These are phyloP conservation scores for Abscondita cerata DNA, from an alignment of 2,888 invertebrate genomes.

Conservation along the genomic window DNA sequence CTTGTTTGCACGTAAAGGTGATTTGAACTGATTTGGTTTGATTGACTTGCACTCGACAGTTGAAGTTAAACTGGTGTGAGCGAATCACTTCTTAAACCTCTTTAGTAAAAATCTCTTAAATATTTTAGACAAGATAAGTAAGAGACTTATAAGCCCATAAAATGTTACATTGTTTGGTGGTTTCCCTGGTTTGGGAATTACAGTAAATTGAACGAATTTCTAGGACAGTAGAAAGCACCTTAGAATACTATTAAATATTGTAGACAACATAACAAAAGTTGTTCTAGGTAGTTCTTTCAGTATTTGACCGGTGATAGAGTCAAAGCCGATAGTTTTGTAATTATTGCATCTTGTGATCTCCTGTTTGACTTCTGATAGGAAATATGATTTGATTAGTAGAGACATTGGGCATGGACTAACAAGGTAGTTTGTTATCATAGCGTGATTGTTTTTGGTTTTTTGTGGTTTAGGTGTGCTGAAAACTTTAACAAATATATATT, in stretches of 20 bases:
- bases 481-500: too few relatives aligned
- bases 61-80: not conserved
- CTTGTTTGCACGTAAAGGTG: too few relatives aligned
- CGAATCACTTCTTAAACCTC: not conserved
- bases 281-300: not conserved
- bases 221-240: too few relatives aligned
- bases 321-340: not conserved
- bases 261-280: not conserved
- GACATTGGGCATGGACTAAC: too few relatives aligned
- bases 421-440: not conserved
- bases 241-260: not conserved
- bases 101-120: not conserved
- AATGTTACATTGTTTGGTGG: not conserved
- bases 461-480: too few relatives aligned
- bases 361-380: not conserved
- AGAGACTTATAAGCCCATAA: not conserved
- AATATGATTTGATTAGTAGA: too few relatives aligned
- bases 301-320: not conserved
- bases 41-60: too few relatives aligned
- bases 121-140: not conserved
- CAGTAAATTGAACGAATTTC: too few relatives aligned
- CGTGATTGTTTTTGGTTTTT: not conserved
- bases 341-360: not conserved
- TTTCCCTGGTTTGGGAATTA: too few relatives aligned
- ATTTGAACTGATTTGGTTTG: too few relatives aligned